Base-by-base conservation (phyloP, 2,113 vertebrate genomes). In the Phrynocephalus versicolor region DNA sequence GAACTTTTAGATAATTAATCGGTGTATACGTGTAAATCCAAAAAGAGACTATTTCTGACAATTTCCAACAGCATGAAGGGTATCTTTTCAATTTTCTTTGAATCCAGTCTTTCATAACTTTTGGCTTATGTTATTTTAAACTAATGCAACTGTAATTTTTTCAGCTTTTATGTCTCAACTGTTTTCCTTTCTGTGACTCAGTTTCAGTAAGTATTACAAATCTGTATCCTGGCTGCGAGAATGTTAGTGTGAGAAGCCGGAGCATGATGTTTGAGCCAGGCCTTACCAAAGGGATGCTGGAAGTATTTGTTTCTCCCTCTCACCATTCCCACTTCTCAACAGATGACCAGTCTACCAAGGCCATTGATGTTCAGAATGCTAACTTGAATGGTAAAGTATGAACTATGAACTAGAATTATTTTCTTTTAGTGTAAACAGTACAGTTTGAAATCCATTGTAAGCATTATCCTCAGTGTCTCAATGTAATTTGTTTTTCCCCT, bases 201-300 rank as follows among this genome's bases (percentile, higher is more conserved):
- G 99, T 98, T 90, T 99, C 99, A 1, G 97, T 97, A 92, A 99
- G 99, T 90, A 99, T 98, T 94, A 97, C 96, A 7, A 99, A 98
- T 94, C 95, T 99, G 84, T 99, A 98, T 90, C 98, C 98, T 0
- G 99, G 98, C 88, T 99, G 99, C 79, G 99, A 99, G 95, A 99
- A 99, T 0, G 98, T 99, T 88, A 99, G 98, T 0, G 98, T 99
- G 73, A 95, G 98, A 85, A 99, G 98, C 84, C 98, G 98, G 77
- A 99, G 98, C 93, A 99, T 99, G 99, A 99, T 99, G 98, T 99
- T 99, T 30, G 99, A 99, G 94, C 99, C 99, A 0, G 98, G 98
- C 79, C 96, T 99, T 88, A 99, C 98, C 89, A 99, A 99, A 94
- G 98, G 99, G 0, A 95, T 98, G n/a, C 95, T 99, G 89, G 98